These are phyloP conservation scores for Melangyna quadrimaculata DNA, from an alignment of 2,888 invertebrate species.

Conservation along the genomic window DNA sequence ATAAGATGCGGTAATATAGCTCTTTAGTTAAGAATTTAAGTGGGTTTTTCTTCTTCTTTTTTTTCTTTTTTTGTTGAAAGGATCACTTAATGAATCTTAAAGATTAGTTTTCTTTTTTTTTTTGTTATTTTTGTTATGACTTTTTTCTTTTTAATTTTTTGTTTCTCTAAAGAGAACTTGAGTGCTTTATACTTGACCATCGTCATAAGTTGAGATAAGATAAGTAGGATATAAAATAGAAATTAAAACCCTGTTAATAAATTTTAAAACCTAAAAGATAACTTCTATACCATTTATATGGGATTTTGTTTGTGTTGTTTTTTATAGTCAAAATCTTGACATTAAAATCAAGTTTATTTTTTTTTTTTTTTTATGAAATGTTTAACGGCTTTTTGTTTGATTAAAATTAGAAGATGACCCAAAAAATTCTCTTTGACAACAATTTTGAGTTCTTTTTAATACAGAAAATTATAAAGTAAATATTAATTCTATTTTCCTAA, in stretches of 20 bases:
- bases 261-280: background rate
- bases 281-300: background rate
- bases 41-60: background rate
- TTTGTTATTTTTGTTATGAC: background rate
- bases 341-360: no score
- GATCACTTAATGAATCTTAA: constrained; percentile 16
- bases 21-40: background rate
- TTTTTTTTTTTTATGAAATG: no score
- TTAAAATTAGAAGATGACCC: no score
- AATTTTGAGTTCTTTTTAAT: no score
- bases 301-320: no score
- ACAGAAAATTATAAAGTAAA: no score
- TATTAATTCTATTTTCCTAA: no score
- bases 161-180: background rate
- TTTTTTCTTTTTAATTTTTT: background rate
- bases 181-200: background rate
- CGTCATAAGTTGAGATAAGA: background rate
- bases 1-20: constrained; percentile 7
- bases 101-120: background rate
- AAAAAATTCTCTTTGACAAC: no score
- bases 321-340: no score
- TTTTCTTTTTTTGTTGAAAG: background rate
- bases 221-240: background rate
- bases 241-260: background rate
- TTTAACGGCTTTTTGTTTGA: no score